Conservation (phyloP, 2,888 invertebrate species). For the Parnassius glacialis region DNA sequence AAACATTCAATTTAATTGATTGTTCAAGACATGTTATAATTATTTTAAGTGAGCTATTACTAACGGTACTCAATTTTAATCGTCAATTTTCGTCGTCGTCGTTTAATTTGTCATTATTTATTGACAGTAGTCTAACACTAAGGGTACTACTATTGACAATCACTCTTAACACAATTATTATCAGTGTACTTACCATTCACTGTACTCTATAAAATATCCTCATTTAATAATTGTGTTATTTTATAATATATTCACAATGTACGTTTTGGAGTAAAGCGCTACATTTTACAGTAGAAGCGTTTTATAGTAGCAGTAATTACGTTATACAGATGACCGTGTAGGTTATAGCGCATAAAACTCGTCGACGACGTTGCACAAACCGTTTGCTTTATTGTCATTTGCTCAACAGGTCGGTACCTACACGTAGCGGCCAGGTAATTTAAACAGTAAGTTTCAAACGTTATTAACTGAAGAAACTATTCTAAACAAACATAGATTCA, state of each 20-base stretch:
- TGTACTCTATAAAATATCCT: no score
- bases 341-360: conserved; percentile 48
- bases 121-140: no score
- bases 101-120: no score
- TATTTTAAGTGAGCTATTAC: neutral
- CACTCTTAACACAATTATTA: no score
- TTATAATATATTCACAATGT: neutral
- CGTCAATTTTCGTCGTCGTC: no score
- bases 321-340: conserved; percentile 36
- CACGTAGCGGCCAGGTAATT: neutral
- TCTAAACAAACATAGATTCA: no score
- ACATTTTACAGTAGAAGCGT: conserved; percentile 26
- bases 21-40: neutral
- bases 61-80: neutral
- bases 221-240: no score
- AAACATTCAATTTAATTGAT: no score
- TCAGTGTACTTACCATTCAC: no score
- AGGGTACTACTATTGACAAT: no score
- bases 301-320: conserved; percentile 53
- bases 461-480: neutral
- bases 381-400: conserved; percentile 22
- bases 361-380: conserved; percentile 19
- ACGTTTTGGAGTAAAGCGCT: neutral
- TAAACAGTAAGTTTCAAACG: conserved; percentile 1
- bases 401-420: conserved; percentile 19